Conservation (phyloP, 2,113 vertebrate genomes). For the Hyperoodon ampullatus region DNA sequence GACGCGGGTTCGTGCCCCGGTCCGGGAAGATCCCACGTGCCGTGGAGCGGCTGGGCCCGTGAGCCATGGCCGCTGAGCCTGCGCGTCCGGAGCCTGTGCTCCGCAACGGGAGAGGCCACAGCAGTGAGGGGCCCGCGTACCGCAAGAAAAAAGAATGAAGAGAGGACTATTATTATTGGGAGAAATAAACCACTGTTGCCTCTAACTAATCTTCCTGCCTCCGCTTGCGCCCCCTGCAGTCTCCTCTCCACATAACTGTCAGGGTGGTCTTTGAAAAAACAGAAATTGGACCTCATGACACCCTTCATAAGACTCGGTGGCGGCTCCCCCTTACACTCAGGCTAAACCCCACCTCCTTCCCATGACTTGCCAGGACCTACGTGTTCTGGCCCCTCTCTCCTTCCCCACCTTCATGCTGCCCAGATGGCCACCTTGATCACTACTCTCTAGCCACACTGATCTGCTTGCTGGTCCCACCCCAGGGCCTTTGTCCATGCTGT, state of each 20-base stretch:
- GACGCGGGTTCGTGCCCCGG: no score
- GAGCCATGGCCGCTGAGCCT: no score
- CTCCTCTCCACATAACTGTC: not conserved
- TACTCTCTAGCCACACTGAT: not conserved
- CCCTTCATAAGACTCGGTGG: not conserved
- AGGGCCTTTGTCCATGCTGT: not conserved
- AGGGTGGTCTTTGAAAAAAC: no score
- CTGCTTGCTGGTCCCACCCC: not conserved
- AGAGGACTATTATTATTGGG: not conserved
- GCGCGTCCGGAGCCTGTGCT: no score
- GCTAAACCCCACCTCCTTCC: not conserved
- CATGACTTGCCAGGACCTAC: not conserved
- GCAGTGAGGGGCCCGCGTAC: no score
- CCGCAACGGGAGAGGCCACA: no score
- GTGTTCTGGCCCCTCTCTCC: not conserved
- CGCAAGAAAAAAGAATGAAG: no score
- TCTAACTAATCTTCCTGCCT: not conserved
- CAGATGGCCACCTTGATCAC: not conserved
- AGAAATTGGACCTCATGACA: not conserved
- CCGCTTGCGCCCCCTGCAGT: not conserved
- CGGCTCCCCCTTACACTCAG: not conserved
- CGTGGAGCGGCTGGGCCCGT: no score
- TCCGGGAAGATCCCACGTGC: no score
- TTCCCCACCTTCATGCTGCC: not conserved
- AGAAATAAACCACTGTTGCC: not conserved